Evolutionary conservation across 2,888 invertebrate species (phyloP).

Genomic region (Harpalus rufipes): DNA sequence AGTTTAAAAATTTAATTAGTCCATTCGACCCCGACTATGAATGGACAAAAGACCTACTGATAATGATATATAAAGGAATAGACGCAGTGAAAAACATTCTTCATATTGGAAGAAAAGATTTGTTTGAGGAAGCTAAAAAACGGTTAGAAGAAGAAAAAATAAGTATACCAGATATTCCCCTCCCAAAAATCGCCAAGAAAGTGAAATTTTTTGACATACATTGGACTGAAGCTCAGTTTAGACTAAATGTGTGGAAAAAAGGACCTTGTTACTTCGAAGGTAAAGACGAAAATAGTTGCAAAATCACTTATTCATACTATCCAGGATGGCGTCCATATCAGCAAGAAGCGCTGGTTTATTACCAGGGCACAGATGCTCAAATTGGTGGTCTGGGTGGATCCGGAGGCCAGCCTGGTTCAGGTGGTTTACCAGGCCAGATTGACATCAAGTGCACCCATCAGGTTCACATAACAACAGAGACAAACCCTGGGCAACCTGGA

Average conservation of each 20-base stretch:
- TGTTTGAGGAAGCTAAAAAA: slow-evolving; percentile 1
- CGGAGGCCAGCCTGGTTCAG: slow-evolving; percentile 69
- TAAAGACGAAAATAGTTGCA: background rate
- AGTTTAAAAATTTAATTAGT: slow-evolving; percentile 32
- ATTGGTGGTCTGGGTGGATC: slow-evolving; percentile 68
- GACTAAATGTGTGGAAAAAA: slow-evolving; percentile 29
- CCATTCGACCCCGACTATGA: slow-evolving; percentile 25
- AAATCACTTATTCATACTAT: slow-evolving; percentile 41
- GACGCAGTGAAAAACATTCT: background rate
- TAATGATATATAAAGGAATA: background rate
- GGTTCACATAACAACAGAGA: slow-evolving; percentile 30
- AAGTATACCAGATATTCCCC: slow-evolving; percentile 2
- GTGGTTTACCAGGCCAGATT: slow-evolving; percentile 69
- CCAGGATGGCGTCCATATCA: background rate
- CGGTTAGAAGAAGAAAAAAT: background rate
- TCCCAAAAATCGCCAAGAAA: slow-evolving; percentile 2
- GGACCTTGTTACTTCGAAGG: slow-evolving; percentile 17
- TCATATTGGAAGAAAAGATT: background rate
- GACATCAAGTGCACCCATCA: slow-evolving; percentile 49
- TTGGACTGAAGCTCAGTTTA: slow-evolving; percentile 12
- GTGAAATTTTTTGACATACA: background rate
- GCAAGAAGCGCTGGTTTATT: slow-evolving; percentile 65
- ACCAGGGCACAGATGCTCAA: slow-evolving; percentile 68
- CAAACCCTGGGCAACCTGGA: slow-evolving; percentile 67
- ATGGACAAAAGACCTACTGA: background rate